Evolutionary conservation across 2,113 vertebrate genomes (phyloP), one percentile per base, ranked within the genome.

Genomic region (Murina feae): DNA sequence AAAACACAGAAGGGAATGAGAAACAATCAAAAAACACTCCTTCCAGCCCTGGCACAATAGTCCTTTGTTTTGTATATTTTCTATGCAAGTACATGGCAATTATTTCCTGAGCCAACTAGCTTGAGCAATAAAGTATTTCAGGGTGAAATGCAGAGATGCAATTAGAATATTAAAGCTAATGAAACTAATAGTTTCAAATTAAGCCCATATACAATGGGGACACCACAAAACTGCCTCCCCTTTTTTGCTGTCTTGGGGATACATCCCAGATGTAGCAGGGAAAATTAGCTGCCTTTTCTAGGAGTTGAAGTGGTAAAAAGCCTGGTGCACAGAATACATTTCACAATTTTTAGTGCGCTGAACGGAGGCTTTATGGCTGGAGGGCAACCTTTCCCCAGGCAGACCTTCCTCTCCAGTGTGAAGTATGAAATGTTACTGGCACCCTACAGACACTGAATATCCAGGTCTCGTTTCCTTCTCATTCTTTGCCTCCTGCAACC

Each of bases 151-250:
- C 37, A 90, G 74, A 95, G 85, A 94, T 72, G n/a, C 88, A 95
- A 96, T 96, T 95, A 97, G 95, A 93, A 90, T 96, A 96, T 71
- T 76, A 95, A 91, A 89, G 69, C 84, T 89, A 95, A 90, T 86
- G 94, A 97, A 95, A 91, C 44, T 72, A 88, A 91, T 80, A n/a
- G 21, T 94, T 94, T 96, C 86, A 92, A 94, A 95, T 95, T 94
- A 96, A 97, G 72, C 72, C 90, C 85, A 39, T 80, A 37, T 88
- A 84, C 65, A 92, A 92, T 39, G 17, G 83, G 37, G 32, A 37
- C 76, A 89, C 68, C 82, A 94, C n/a, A 90, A 63, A 93, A 75
- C 35, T 88, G 47, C 55, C 44, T 88, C 93, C 35, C 37, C 18
- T 65, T 58, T 65, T 89, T 51, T 65, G 23, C 35, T 81, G 10